These are phyloP conservation scores for Suillia variegata DNA, from an alignment of 2,888 invertebrate genomes.

Conservation along the genomic window DNA sequence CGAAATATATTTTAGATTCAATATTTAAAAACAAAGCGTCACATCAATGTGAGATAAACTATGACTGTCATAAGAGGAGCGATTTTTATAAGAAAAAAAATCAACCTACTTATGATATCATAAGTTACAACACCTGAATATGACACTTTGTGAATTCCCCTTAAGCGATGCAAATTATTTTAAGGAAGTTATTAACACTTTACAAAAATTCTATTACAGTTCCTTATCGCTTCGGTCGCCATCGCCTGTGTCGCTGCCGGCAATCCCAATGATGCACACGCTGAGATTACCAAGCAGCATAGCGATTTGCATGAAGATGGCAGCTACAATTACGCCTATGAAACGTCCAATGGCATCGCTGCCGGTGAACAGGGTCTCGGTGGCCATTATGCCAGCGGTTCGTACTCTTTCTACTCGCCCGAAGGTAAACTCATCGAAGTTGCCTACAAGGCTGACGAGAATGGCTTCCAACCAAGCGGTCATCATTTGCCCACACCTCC, in stretches of 20 bases:
- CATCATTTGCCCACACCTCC: slow-evolving; percentile 50
- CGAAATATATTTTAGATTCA: neutral
- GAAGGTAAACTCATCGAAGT: slow-evolving; percentile 46
- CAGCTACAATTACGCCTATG: slow-evolving; percentile 59
- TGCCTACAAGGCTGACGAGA: slow-evolving; percentile 48
- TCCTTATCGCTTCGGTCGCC: slow-evolving; percentile 37
- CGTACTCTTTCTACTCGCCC: slow-evolving; percentile 44
- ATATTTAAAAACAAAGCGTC: too few species aligned
- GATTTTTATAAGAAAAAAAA: too few species aligned
- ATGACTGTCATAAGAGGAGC: too few species aligned
- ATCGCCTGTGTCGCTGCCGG: slow-evolving; percentile 35
- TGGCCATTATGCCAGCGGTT: slow-evolving; percentile 60
- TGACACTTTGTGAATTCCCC: too few species aligned
- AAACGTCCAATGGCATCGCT: slow-evolving; percentile 68
- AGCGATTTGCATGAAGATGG: slow-evolving; percentile 53
- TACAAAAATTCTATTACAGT: slow-evolving; percentile 21
- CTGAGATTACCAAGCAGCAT: slow-evolving; percentile 25
- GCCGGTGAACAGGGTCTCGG: slow-evolving; percentile 65
- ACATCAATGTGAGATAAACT: too few species aligned
- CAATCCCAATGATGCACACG: slow-evolving; percentile 30
- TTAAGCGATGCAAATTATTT: neutral
- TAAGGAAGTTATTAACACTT: neutral
- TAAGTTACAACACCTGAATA: too few species aligned
- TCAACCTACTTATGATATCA: too few species aligned
- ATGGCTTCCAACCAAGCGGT: slow-evolving; percentile 52